Conservation (phyloP, 2,888 invertebrate species). For the Xanthorhoe designata region DNA sequence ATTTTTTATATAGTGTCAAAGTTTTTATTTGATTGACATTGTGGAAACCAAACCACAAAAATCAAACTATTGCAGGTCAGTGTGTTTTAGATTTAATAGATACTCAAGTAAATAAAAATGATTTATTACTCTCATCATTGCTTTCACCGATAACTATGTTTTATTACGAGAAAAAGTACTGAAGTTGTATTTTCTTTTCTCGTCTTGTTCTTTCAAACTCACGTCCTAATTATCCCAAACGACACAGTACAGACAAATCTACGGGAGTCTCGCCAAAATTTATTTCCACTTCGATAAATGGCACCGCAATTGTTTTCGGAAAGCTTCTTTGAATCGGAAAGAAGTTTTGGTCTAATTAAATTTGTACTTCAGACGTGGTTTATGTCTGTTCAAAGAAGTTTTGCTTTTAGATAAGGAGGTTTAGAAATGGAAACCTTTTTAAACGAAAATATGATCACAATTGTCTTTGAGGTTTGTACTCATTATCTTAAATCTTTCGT, state of each 20-base stretch:
- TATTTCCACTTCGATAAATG: slow-evolving; percentile 48
- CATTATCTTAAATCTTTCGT: too few relatives aligned
- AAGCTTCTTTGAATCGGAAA: slow-evolving; percentile 24
- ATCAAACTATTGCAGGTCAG: too few relatives aligned
- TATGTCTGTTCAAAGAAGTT: slow-evolving; percentile 10
- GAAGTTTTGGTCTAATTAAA: slow-evolving; percentile 29
- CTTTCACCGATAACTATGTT: too few relatives aligned
- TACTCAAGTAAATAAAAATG: too few relatives aligned
- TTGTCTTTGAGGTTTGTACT: too few relatives aligned
- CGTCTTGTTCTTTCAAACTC: slow-evolving; percentile 6
- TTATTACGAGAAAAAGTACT: background rate
- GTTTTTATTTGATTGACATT: too few relatives aligned
- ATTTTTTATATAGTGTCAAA: too few relatives aligned
- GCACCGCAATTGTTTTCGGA: slow-evolving; percentile 25
- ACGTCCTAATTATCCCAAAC: slow-evolving; percentile 70
- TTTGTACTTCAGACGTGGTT: slow-evolving; percentile 16
- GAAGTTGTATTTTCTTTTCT: background rate
- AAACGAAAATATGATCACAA: too few relatives aligned
- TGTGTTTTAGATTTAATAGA: too few relatives aligned
- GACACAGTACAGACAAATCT: slow-evolving; percentile 67
- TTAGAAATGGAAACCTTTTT: background rate
- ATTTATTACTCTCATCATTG: too few relatives aligned
- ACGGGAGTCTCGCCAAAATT: slow-evolving; percentile 51
- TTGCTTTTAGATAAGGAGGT: background rate
- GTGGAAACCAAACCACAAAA: too few relatives aligned